Conservation (phyloP, 2,113 vertebrate genomes). For the Boleophthalmus pectinirostris region DNA sequence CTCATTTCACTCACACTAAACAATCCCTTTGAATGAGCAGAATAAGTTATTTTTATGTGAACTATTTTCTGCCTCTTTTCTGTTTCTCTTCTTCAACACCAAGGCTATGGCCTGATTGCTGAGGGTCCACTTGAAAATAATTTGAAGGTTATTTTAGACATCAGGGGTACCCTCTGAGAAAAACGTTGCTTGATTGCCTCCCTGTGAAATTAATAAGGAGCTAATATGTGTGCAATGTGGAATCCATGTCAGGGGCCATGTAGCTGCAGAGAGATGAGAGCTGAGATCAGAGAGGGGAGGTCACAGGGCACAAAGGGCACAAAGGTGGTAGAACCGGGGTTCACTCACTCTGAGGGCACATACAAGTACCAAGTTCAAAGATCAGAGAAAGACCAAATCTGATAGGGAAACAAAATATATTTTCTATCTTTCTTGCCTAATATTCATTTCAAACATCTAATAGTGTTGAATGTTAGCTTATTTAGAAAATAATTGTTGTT, state of each 20-base stretch:
- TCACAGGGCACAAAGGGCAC: background rate
- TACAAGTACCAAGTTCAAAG: conserved; percentile 5
- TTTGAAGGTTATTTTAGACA: conserved; percentile 59
- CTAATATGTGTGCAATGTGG: conserved; percentile 56
- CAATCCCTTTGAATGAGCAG: background rate
- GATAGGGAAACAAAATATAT: conserved; percentile 27
- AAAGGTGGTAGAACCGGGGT: conserved; percentile 38
- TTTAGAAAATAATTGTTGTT: background rate
- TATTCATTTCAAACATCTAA: background rate
- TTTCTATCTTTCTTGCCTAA: background rate
- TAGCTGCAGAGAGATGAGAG: conserved; percentile 28
- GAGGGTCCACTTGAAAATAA: conserved; percentile 28
- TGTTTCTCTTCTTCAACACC: conserved; percentile 13
- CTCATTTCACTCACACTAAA: conserved; percentile 21
- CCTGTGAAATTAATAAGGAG: conserved; percentile 62
- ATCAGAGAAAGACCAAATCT: background rate
- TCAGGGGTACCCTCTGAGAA: conserved; percentile 47
- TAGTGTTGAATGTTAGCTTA: background rate
- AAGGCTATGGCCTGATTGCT: conserved; percentile 37
- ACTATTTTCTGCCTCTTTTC: conserved; percentile 24
- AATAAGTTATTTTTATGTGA: background rate
- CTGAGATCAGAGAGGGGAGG: conserved; percentile 14
- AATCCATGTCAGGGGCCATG: conserved; percentile 31
- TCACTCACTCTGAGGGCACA: conserved; percentile 37
- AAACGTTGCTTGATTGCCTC: conserved; percentile 58